A percentile compares a stretch with the other conserved stretches of the same genome.
Conservation (phyloP, 30 jellyfish, hydroid and myxozoan genomes). For the Turritopsis rubra region DNA sequence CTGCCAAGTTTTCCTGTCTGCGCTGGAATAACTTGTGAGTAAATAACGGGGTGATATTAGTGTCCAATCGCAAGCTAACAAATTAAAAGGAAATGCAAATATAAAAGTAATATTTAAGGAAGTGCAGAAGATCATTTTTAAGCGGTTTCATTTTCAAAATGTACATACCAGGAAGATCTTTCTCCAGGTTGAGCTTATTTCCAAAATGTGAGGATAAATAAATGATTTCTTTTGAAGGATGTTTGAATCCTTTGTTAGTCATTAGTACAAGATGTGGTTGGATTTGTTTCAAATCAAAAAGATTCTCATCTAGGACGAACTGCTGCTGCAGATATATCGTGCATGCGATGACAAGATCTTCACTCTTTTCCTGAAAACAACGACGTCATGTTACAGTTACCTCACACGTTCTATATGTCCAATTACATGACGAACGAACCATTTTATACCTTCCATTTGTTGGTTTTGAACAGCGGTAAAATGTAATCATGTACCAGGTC, state of each 20-base stretch:
- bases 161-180: slow-evolving; percentile 39
- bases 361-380: slow-evolving; percentile 27
- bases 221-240: slow-evolving; percentile 32
- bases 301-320: slow-evolving; percentile 19
- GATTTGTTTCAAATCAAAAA: slow-evolving; percentile 39
- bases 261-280: slow-evolving; percentile 27
- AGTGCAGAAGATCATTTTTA: not conserved
- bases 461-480: slow-evolving; percentile 44
- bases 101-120: no score
- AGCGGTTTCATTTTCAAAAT: not conserved
- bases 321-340: slow-evolving; percentile 45
- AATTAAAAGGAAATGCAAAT: not conserved
- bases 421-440: not conserved
- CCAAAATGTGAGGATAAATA: slow-evolving; percentile 54
- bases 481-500: slow-evolving; percentile 50
- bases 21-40: not conserved
- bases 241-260: slow-evolving; percentile 43
- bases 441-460: slow-evolving; percentile 50
- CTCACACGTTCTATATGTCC: not conserved
- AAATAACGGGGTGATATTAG: not conserved
- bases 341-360: slow-evolving; percentile 47
- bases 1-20: slow-evolving; percentile 38
- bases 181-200: slow-evolving; percentile 28
- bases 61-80: slow-evolving; percentile 25
- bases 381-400: not conserved